These are phyloP conservation scores for Lacanobia oleracea DNA, from an alignment of 2,888 invertebrate genomes.

Conservation along the genomic window DNA sequence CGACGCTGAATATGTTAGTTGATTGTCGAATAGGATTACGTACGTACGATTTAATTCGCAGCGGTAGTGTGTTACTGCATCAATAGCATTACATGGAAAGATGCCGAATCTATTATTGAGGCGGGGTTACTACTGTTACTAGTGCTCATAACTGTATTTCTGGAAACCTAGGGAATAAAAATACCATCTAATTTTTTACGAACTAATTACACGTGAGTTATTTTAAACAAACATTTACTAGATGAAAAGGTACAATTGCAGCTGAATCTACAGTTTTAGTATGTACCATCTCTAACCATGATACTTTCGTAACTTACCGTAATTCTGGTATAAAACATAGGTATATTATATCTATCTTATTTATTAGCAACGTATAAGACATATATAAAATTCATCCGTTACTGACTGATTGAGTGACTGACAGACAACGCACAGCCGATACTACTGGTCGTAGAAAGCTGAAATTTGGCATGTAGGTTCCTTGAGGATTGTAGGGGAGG, in stretches of 20 bases:
- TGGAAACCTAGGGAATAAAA: conserved; percentile 12
- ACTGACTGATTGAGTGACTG: no score
- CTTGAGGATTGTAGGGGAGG: no score
- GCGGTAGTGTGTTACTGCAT: conserved; percentile 45
- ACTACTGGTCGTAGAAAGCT: no score
- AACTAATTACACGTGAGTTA: conserved; percentile 41
- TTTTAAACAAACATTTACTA: conserved; percentile 25
- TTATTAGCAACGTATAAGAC: not conserved
- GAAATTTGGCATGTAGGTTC: no score
- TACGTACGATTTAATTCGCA: conserved; percentile 57
- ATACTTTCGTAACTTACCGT: not conserved
- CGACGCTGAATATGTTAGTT: conserved; percentile 69
- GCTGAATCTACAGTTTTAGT: not conserved
- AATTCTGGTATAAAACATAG: not conserved
- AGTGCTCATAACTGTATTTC: conserved; percentile 21
- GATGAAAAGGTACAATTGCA: not conserved
- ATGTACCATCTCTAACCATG: not conserved
- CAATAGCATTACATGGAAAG: conserved; percentile 48
- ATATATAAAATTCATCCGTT: no score
- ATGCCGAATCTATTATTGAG: conserved; percentile 54
- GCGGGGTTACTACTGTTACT: conserved; percentile 1
- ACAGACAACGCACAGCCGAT: no score
- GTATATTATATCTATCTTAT: not conserved
- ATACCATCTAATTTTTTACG: not conserved
- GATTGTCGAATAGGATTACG: conserved; percentile 70